Evolutionary conservation across 1,140 invertebrate genomes (phyloP).

Genomic region (Drepana arcuata): DNA sequence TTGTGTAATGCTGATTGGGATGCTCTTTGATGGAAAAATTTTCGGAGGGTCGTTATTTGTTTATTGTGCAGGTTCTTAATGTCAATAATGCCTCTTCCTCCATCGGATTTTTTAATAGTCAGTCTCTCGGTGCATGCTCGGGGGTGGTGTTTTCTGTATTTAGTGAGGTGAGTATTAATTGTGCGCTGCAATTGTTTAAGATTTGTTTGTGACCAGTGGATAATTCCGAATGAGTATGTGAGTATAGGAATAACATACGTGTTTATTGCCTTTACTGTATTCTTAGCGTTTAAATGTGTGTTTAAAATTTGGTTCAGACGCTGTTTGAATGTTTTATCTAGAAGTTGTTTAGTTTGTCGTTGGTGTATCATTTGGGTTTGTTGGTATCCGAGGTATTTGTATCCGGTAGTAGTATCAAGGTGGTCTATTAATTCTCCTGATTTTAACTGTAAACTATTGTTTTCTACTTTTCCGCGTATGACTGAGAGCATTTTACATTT

Average conservation of each 20-base stretch:
- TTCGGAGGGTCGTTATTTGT: neutral
- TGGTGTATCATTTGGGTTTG: neutral
- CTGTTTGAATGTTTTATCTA: neutral
- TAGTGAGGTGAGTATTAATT: conserved; percentile 6
- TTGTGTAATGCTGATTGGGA: neutral
- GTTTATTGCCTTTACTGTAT: conserved; percentile 14
- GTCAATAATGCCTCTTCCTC: neutral
- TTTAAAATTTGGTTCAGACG: neutral
- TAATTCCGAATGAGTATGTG: conserved; percentile 10
- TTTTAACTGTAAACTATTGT: neutral
- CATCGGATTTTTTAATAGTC: neutral
- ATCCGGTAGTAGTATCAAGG: neutral
- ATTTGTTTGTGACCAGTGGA: conserved; percentile 10
- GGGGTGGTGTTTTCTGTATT: conserved; percentile 12
- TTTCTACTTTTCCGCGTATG: conserved; percentile 1
- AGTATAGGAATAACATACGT: conserved; percentile 11
- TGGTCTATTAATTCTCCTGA: neutral
- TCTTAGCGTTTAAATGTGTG: conserved; percentile 8
- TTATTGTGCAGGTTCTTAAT: neutral
- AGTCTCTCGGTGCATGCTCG: conserved; percentile 5
- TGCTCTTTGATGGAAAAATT: neutral
- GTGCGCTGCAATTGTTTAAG: conserved; percentile 3
- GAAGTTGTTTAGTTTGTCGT: neutral
- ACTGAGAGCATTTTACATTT: neutral
- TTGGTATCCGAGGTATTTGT: neutral